Conservation (phyloP, 2,113 vertebrate genomes). For the Actenoides hombroni region DNA sequence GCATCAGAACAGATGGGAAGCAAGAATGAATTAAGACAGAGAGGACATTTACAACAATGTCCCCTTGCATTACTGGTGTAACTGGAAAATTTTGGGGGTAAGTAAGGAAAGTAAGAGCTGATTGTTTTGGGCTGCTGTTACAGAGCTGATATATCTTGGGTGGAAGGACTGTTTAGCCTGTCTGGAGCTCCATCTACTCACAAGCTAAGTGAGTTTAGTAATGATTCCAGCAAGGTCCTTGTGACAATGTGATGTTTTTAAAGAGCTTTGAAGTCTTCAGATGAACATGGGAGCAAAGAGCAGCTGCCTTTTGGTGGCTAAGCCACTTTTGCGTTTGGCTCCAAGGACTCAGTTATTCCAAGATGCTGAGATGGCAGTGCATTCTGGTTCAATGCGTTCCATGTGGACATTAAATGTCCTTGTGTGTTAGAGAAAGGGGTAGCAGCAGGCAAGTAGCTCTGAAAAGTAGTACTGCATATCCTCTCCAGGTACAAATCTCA, state of each 20-base stretch:
- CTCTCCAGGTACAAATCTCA: neutral
- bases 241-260: neutral
- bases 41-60: neutral
- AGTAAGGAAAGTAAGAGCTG: neutral
- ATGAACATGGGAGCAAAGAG: neutral
- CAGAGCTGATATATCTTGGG: neutral
- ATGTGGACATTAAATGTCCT: neutral
- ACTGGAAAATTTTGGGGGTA: neutral
- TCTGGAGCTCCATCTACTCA: neutral
- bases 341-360: neutral
- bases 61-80: neutral
- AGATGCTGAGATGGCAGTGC: neutral
- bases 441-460: neutral
- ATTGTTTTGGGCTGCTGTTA: neutral
- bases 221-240: neutral
- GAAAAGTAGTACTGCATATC: neutral
- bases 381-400: neutral
- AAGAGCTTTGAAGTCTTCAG: neutral
- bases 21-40: neutral
- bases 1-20: neutral
- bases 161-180: neutral
- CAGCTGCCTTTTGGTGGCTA: neutral
- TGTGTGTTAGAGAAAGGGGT: neutral
- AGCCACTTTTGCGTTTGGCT: neutral
- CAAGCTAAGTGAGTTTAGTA: neutral